Evolutionary conservation across 2,797 vertebrate genomes (phyloP).

Genomic region (Spinus pinus): DNA sequence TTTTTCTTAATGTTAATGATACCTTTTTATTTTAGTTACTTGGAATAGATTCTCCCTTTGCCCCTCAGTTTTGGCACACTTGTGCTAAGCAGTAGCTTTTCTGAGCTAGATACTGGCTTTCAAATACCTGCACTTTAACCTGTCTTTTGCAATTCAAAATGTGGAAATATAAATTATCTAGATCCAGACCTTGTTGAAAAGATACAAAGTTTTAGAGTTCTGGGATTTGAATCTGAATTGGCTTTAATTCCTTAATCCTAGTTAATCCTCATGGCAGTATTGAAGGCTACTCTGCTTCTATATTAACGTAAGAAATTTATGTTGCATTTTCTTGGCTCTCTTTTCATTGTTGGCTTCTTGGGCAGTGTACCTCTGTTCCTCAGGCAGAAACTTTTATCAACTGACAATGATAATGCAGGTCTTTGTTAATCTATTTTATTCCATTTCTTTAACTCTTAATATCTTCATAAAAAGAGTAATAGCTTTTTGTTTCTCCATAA

Average conservation of each 20-base stretch:
- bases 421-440: neutral
- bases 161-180: neutral
- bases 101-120: neutral
- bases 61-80: neutral
- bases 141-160: neutral
- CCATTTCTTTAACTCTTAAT: neutral
- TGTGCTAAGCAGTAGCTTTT: neutral
- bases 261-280: neutral
- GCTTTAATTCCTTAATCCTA: neutral
- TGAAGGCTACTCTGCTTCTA: neutral
- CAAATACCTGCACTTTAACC: neutral
- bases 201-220: neutral
- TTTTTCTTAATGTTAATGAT: neutral
- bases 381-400: neutral
- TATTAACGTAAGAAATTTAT: neutral
- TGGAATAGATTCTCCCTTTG: neutral
- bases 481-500: neutral
- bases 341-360: neutral
- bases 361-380: neutral
- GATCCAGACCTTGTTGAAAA: neutral
- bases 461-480: neutral
- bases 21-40: neutral
- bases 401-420: neutral
- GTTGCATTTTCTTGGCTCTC: neutral
- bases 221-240: neutral